Evolutionary conservation across 35 echinoderm and acorn worm genomes (phyloP).

Genomic region (Heliocidaris tuberculata): DNA sequence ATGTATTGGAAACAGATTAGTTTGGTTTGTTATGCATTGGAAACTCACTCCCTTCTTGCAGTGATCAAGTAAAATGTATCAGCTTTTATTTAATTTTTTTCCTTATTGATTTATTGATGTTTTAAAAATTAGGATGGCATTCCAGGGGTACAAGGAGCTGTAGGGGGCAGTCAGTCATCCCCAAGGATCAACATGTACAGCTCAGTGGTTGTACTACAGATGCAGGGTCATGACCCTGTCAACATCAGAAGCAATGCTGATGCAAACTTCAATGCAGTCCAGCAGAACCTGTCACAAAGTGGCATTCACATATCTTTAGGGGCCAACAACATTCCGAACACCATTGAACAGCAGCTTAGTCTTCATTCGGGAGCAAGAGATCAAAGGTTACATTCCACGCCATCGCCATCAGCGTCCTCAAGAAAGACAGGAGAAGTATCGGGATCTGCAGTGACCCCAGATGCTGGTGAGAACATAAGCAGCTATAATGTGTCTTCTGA

Average conservation of each 20-base stretch:
- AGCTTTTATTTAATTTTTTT: background rate
- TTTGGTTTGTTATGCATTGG: background rate
- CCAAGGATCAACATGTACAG: conserved; percentile 42
- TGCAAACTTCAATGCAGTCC: background rate
- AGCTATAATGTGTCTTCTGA: background rate
- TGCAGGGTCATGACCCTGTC: conserved; percentile 14
- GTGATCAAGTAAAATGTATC: no score
- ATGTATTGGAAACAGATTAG: background rate
- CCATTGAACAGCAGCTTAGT: background rate
- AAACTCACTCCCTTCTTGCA: no score
- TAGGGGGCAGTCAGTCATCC: background rate
- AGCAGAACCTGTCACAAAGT: conserved; percentile 5
- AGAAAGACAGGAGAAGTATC: background rate
- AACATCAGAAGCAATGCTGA: background rate
- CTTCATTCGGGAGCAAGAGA: background rate
- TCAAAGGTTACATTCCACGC: background rate
- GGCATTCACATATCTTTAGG: conserved; percentile 31
- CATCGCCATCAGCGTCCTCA: background rate
- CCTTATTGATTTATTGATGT: background rate
- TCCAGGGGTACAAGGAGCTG: background rate
- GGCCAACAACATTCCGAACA: background rate
- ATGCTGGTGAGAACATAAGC: background rate
- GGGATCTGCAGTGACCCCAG: no score
- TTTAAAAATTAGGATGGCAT: background rate
- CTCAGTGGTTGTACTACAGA: conserved; percentile 22